Percentiles rank a stretch among this genome's conserved stretches.
These are phyloP conservation scores for Pseudorhiza aurosa DNA, from an alignment of 30 jellyfish, hydroid and myxozoan species.

Conservation along the genomic window DNA sequence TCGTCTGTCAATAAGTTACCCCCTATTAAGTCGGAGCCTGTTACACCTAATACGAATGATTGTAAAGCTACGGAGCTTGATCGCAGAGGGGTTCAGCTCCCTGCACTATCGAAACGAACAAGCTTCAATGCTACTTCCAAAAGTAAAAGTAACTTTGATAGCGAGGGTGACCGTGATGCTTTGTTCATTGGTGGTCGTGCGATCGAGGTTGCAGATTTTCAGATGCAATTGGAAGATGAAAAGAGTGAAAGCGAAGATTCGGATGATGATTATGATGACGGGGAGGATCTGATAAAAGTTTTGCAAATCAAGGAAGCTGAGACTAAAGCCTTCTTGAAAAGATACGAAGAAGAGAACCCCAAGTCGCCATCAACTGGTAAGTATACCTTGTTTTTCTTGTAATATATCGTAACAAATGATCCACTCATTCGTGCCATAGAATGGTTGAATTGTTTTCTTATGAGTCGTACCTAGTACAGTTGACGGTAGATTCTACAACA, in stretches of 20 bases:
- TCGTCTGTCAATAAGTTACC: slow-evolving; percentile 51
- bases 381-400: too few species aligned
- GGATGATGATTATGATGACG: slow-evolving; percentile 21
- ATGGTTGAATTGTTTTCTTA: too few species aligned
- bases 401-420: too few species aligned
- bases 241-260: neutral
- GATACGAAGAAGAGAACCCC: neutral
- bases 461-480: too few species aligned
- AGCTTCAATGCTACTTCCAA: neutral
- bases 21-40: slow-evolving; percentile 67
- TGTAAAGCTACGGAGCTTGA: neutral
- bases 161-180: slow-evolving; percentile 10
- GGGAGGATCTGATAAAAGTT: slow-evolving; percentile 32
- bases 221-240: slow-evolving; percentile 6
- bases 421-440: too few species aligned
- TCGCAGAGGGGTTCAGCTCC: slow-evolving; percentile 21
- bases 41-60: slow-evolving; percentile 35
- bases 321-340: neutral
- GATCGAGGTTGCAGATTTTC: slow-evolving; percentile 54
- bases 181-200: slow-evolving; percentile 56
- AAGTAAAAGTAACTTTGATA: neutral
- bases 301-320: slow-evolving; percentile 9
- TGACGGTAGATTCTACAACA: too few species aligned
- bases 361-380: neutral
- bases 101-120: slow-evolving; percentile 4